Conservation (phyloP, 2,113 vertebrate genomes). For the Pithys albifrons region DNA sequence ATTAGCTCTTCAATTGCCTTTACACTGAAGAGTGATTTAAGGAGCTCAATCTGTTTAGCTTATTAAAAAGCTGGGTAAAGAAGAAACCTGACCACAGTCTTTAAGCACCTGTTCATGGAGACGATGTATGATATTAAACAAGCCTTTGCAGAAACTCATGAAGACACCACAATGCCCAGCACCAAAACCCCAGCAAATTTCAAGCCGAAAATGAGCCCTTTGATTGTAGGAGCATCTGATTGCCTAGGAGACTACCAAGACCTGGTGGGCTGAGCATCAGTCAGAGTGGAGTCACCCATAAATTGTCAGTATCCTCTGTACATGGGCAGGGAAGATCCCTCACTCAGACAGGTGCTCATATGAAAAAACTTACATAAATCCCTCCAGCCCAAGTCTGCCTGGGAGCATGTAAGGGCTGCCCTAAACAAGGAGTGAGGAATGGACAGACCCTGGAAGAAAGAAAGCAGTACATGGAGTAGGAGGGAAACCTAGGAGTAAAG, state of each 20-base stretch:
- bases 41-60: not conserved
- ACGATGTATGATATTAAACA: not conserved
- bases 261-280: rapidly evolving
- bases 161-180: not conserved
- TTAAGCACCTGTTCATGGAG: not conserved
- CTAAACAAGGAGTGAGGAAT: not conserved
- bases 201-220: not conserved
- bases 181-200: not conserved
- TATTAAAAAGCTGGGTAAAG: not conserved
- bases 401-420: not conserved
- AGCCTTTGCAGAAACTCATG: not conserved
- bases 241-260: not conserved
- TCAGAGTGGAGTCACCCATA: rapidly evolving
- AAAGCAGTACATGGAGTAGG: not conserved
- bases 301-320: not conserved
- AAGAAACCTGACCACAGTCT: not conserved
- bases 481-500: not conserved
- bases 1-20: not conserved
- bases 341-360: not conserved
- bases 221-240: not conserved
- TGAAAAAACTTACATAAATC: not conserved
- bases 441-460: not conserved
- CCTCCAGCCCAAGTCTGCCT: not conserved
- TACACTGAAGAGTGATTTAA: not conserved
- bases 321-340: not conserved